These are phyloP conservation scores for Gadopsis bispinosus DNA, from an alignment of 2,797 vertebrate genomes.

Conservation along the genomic window DNA sequence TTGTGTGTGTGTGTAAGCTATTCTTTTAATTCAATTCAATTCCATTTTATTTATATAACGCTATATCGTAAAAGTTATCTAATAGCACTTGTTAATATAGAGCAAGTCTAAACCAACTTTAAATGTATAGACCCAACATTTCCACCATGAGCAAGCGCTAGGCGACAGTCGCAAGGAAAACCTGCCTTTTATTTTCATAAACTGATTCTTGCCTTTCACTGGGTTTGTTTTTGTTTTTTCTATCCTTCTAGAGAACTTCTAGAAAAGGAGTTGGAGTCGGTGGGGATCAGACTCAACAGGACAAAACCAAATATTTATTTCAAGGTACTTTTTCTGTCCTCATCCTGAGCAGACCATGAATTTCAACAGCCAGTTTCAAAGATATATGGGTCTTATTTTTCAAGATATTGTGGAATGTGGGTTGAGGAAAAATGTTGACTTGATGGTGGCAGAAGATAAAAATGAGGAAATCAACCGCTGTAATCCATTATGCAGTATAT, in stretches of 20 bases:
- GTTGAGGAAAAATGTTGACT: neutral
- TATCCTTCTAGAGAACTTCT: slow-evolving; percentile 86
- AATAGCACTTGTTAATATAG: no score
- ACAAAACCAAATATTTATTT: slow-evolving; percentile 99
- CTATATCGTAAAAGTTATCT: no score
- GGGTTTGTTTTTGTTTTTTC: neutral
- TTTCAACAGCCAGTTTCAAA: neutral
- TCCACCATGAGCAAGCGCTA: no score
- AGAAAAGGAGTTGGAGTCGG: slow-evolving; percentile 97
- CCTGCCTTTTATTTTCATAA: no score
- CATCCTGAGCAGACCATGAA: neutral
- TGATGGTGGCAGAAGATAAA: neutral
- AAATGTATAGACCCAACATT: no score
- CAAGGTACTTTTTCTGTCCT: slow-evolving; percentile 87
- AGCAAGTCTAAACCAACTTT: no score
- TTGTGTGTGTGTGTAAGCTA: neutral
- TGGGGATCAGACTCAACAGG: slow-evolving; percentile 96
- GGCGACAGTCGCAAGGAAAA: no score
- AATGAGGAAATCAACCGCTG: neutral
- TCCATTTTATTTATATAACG: no score
- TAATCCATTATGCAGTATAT: no score
- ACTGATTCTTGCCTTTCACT: neutral
- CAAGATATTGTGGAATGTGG: neutral
- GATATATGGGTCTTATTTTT: neutral
- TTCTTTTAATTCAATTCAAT: no score